Base-by-base conservation (phyloP, 2,797 vertebrate species). In the Sebastes kiyomatsui region DNA sequence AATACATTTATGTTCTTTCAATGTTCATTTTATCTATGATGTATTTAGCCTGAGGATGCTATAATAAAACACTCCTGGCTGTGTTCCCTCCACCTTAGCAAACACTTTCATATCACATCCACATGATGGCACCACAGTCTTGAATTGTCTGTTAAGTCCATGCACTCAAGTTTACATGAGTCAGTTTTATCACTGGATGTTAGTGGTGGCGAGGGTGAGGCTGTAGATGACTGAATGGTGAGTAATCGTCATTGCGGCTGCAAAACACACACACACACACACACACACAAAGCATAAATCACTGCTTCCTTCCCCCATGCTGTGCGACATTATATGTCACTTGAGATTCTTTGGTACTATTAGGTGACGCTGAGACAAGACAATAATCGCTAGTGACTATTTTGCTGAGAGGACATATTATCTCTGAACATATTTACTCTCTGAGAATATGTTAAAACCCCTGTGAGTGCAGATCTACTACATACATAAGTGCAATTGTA, bases 121-220 rank as follows among this genome's bases (percentile, higher is more conserved):
- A 82, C 82, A 66, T 1, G 90, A 82, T 79, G 86, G 86, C 84
- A 18, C 81, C 74, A 81, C 25, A 79, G 67, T 58, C 28, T 42
- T 49, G 5, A 55, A 25, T 2, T 52, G 2, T 5, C 18, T n/a
- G 14, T 38, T 5, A 2, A 16, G 1, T 72, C 58, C 5, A 8
- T 33, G 5, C 1, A 4, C 6, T 59, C 13, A 59, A 18, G 1
- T 25, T 56, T 12, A 55, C 2, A 22, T 23, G 23, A 25, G 9
- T 33, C 0, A 22, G 4, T 27, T 75, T 16, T 1, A 11, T 62
- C 72, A 55, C 81, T 76, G 55, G 74, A 42, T 87, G 79, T 32
- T 77, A 71, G 69, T 70, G n/a, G 2, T 1, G 49, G 18, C 18
- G 2, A 52, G 58, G 84, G 88, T 20, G 59, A 74, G 85, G 65